Evolutionary conservation across 2,888 invertebrate species (phyloP).

Genomic region (Micoletzkya japonica): DNA sequence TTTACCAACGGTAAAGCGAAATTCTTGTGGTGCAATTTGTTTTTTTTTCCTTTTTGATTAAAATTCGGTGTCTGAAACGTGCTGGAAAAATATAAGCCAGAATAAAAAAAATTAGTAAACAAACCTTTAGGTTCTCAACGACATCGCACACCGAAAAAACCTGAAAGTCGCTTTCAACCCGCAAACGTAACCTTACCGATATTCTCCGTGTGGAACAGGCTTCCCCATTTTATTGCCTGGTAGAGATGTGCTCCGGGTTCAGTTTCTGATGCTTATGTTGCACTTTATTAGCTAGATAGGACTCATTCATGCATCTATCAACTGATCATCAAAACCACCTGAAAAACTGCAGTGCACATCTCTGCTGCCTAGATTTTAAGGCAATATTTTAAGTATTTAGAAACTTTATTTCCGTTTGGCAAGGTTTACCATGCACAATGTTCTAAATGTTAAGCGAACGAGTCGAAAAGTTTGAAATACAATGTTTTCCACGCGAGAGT

Average conservation of each 20-base stretch:
- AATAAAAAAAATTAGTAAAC: background rate
- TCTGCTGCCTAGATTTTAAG: no score
- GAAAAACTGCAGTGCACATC: no score
- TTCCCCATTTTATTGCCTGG: background rate
- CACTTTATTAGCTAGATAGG: no score
- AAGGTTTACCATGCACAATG: no score
- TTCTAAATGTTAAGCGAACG: no score
- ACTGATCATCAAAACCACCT: no score
- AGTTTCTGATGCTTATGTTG: no score
- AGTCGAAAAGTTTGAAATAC: no score
- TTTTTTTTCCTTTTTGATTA: background rate
- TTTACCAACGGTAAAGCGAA: background rate
- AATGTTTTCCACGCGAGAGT: no score
- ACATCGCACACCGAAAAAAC: slow-evolving; percentile 24
- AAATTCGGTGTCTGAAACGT: background rate
- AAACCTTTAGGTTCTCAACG: slow-evolving; percentile 23
- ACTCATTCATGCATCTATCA: background rate
- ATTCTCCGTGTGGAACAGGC: background rate
- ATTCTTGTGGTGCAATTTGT: no score
- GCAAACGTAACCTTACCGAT: background rate
- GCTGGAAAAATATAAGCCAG: background rate
- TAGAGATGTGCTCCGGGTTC: background rate
- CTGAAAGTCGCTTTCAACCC: slow-evolving; percentile 23
- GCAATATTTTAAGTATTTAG: no score
- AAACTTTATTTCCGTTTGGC: no score